Conservation (phyloP, 2,797 vertebrate species). For the Benthosema pterotum region DNA sequence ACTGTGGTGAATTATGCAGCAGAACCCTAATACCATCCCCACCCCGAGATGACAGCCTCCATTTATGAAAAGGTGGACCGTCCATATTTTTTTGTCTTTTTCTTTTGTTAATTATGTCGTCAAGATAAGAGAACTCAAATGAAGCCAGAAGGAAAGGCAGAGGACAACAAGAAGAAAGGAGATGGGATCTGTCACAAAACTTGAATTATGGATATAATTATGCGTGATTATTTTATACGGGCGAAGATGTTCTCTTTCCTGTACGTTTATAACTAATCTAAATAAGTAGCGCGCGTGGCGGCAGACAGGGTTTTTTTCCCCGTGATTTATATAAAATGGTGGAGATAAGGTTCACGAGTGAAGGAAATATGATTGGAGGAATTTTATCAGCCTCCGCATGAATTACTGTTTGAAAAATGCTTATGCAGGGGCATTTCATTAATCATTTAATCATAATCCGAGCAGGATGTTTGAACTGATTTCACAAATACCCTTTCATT, state of each 20-base stretch:
- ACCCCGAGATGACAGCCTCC: conserved; percentile 70
- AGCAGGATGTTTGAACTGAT: conserved; percentile 99
- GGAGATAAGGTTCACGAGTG: conserved; percentile 99
- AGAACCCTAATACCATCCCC: conserved; percentile 50
- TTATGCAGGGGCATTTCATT: conserved; percentile 99
- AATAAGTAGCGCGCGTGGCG: conserved; percentile 97
- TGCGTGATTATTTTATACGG: conserved; percentile 98
- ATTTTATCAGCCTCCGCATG: conserved; percentile 99
- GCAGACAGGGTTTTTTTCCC: conserved; percentile 89
- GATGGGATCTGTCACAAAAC: conserved; percentile 99
- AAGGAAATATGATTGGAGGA: conserved; percentile 99
- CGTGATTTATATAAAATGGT: conserved; percentile 99
- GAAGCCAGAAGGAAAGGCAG: conserved; percentile 90
- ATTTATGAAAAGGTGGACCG: conserved; percentile 68
- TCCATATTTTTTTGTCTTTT: conserved; percentile 87
- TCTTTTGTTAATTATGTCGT: conserved; percentile 93
- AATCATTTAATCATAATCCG: conserved; percentile 99
- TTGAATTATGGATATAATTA: conserved; percentile 99
- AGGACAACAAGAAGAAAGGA: conserved; percentile 98
- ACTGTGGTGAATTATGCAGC: conserved; percentile 58
- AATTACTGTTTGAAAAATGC: conserved; percentile 99
- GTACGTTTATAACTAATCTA: conserved; percentile 99
- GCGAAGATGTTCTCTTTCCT: conserved; percentile 97
- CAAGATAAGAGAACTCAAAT: conserved; percentile 94
- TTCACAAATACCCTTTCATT: conserved; percentile 99